These are phyloP conservation scores for Ctenomys sociabilis DNA, from an alignment of 2,113 vertebrate genomes.

Conservation along the genomic window DNA sequence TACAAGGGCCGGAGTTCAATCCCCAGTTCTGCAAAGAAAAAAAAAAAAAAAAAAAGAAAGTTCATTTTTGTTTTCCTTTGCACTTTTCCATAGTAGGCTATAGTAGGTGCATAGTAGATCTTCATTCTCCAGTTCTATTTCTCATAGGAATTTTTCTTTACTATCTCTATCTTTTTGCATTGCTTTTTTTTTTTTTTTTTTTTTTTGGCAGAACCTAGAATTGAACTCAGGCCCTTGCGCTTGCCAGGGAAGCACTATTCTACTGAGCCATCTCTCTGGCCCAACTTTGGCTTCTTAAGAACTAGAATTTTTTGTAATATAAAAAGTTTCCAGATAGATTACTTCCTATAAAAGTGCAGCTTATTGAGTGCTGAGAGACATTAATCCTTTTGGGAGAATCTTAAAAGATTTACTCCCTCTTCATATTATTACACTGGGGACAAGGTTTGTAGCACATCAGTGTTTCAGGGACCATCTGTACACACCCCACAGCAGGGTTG, in stretches of 20 bases:
- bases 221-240: too few relatives aligned
- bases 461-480: not conserved
- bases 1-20: too few relatives aligned
- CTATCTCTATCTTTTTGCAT: not conserved
- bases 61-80: conserved; percentile 29
- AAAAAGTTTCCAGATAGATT: conserved; percentile 29
- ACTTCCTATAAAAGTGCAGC: not conserved
- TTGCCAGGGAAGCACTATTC: too few relatives aligned
- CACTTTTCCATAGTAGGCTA: not conserved
- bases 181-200: not conserved
- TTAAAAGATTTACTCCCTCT: not conserved
- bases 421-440: not conserved
- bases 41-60: too few relatives aligned
- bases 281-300: too few relatives aligned
- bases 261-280: too few relatives aligned
- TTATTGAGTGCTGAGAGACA: not conserved
- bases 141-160: not conserved
- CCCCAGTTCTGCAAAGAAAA: too few relatives aligned
- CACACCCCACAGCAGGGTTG: not conserved
- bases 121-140: not conserved
- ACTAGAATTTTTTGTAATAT: not conserved
- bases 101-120: not conserved
- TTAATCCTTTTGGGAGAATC: too few relatives aligned
- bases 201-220: too few relatives aligned
- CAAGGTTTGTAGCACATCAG: not conserved